These are phyloP conservation scores for Crocuta crocuta DNA, from an alignment of 2,113 vertebrate species.

Conservation along the genomic window DNA sequence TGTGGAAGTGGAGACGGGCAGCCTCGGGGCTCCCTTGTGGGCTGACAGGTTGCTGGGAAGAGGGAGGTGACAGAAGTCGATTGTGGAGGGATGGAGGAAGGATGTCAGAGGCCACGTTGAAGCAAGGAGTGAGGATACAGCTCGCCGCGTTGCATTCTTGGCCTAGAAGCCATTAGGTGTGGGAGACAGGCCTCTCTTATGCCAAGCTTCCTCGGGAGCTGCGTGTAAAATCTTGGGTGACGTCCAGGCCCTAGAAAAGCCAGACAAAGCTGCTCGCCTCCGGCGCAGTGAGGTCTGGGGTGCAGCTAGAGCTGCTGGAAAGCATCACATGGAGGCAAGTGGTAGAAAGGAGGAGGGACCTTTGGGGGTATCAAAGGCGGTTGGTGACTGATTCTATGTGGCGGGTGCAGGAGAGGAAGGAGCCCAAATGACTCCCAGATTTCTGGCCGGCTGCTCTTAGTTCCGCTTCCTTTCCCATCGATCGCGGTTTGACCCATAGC, in stretches of 20 bases:
- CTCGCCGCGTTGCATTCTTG: accelerated
- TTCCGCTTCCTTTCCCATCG: background rate
- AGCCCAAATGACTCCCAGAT: background rate
- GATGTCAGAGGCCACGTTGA: accelerated
- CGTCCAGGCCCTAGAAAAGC: background rate
- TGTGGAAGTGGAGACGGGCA: accelerated
- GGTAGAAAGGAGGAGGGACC: background rate
- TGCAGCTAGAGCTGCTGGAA: background rate
- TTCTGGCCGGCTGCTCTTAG: background rate
- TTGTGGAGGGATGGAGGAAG: accelerated
- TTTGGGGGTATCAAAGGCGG: background rate
- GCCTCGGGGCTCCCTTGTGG: background rate
- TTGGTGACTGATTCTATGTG: background rate
- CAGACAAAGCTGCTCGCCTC: background rate
- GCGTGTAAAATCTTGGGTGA: background rate
- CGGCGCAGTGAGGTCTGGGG: background rate
- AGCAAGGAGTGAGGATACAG: accelerated
- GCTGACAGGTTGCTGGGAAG: accelerated
- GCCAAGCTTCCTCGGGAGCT: background rate
- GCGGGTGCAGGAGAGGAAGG: background rate
- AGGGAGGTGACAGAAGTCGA: background rate
- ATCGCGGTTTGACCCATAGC: background rate
- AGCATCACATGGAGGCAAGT: accelerated
- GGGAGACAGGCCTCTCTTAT: background rate
- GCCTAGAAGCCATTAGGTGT: background rate